A percentile compares a stretch with the other conserved stretches of the same genome.
Conservation (phyloP, 2,888 invertebrate genomes). For the Xylocampa areola region DNA sequence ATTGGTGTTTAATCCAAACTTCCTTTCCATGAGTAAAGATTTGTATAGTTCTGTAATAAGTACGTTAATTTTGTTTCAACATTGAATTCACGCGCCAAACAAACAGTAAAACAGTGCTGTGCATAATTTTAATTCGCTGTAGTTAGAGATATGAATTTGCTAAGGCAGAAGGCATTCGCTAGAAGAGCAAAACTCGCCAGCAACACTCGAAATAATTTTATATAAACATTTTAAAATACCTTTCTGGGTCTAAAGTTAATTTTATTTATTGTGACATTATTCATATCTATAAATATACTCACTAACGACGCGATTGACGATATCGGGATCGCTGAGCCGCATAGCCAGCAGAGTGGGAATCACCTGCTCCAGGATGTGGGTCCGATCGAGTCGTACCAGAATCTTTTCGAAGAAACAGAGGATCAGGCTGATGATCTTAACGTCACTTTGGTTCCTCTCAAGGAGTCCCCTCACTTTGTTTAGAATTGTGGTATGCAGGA, state of each 20-base stretch:
- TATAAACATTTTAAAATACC: not conserved
- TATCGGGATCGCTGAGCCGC: conserved; percentile 96
- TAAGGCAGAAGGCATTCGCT: conserved; percentile 41
- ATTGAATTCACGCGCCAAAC: conserved; percentile 3
- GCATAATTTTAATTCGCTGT: conserved; percentile 38
- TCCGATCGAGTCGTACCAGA: conserved; percentile 95
- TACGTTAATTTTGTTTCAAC: conserved; percentile 33
- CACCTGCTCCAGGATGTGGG: conserved; percentile 96
- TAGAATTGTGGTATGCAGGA: conserved; percentile 94
- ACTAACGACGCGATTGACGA: conserved; percentile 97
- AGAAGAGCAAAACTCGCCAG: conserved; percentile 35
- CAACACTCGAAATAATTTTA: not conserved
- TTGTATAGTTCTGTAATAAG: conserved; percentile 95
- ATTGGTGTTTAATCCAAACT: conserved; percentile 96
- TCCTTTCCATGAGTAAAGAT: conserved; percentile 96
- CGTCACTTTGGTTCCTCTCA: conserved; percentile 94
- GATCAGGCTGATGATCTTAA: conserved; percentile 94
- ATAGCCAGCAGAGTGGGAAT: conserved; percentile 96
- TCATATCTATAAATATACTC: conserved; percentile 89
- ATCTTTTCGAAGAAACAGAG: conserved; percentile 95
- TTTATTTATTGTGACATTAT: too few relatives aligned
- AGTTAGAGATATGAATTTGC: conserved; percentile 5
- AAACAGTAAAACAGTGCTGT: conserved; percentile 1
- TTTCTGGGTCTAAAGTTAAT: too few relatives aligned
- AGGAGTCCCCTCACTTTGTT: conserved; percentile 95